Evolutionary conservation across 2,888 invertebrate genomes (phyloP), one percentile per base, ranked within the genome.

Genomic region (Torymus auratus): DNA sequence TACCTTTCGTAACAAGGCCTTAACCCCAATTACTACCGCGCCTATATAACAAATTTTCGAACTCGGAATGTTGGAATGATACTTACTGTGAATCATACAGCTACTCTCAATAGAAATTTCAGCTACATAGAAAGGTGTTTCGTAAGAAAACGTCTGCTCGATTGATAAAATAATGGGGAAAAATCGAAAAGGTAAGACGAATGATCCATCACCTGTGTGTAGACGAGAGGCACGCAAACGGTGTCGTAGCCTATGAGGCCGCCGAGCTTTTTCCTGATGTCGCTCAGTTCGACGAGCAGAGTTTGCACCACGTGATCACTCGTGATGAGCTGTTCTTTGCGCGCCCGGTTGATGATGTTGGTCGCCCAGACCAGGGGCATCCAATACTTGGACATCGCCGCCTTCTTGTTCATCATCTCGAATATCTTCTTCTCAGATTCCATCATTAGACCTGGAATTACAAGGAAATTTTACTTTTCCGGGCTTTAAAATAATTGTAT

Each of bases 241-340:
- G 96, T 97, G 91, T 97, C 97, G 90, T 97, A 97, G 78, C 97
- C 96, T 88, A 97, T 97, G 56, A 97, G 93, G 50, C 95, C 95
- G 78, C 97, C 97, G 84, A 97, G 92, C 85, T 96, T 92, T 86
- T 96, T 92, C 87, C 98, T 92, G 86, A 98, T 97, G 88, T 97
- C 96, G 4, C 97, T 97, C 76, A 98, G 92, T 90, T 98, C 97
- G 83, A 96, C 95, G 76, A 98, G 92, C 83, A 98, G 93, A 1
- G 97, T 97, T 91, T 98, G 97, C 12, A 98, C 96, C 83, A 98
- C 96, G 86, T 97, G 98, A 91, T 98, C 98, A 85, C 96, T 96
- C 68, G 94, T 93, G 84, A 97, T 97, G 77, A 96, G 92, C 0
- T 95, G 94, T 86, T 97, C 97, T 88, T 96, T 96, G 81, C 97